A percentile compares a stretch with the other conserved stretches of the same genome.
These are phyloP conservation scores for Nothobranchius furzeri DNA, from an alignment of 2,113 vertebrate species.

Conservation along the genomic window DNA sequence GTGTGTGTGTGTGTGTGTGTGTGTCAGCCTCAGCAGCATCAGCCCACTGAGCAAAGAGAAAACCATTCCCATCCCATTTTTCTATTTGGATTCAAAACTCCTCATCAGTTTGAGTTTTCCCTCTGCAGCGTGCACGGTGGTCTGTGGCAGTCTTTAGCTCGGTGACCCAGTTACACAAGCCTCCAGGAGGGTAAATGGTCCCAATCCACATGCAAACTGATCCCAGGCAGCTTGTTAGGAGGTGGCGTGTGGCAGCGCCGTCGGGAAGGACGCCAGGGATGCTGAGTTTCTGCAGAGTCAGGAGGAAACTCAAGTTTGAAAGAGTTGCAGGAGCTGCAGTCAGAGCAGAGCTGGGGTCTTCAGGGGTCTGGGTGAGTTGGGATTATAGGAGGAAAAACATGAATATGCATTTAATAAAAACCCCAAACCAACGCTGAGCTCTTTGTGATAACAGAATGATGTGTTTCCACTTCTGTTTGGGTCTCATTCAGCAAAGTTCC, in stretches of 20 bases:
- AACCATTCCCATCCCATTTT: too few species aligned
- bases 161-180: conserved; percentile 41
- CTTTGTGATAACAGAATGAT: too few species aligned
- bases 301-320: conserved; percentile 4
- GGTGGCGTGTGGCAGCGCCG: conserved; percentile 12
- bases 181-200: conserved; percentile 41
- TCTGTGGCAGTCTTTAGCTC: conserved; percentile 30
- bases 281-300: conserved; percentile 23
- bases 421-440: too few species aligned
- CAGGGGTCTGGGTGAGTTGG: too few species aligned
- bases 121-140: background rate
- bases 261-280: conserved; percentile 17
- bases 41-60: too few species aligned
- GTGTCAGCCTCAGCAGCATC: too few species aligned
- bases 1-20: too few species aligned
- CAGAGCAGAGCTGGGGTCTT: background rate
- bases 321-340: background rate
- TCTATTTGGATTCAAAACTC: too few species aligned
- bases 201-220: conserved; percentile 24
- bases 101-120: too few species aligned
- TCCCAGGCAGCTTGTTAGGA: conserved; percentile 43
- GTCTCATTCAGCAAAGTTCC: background rate
- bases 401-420: too few species aligned
- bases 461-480: too few species aligned
- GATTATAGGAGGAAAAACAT: too few species aligned